phyloP scores from a whole-genome alignment of 2,888 invertebrate species.

The Stratiomys singularior region DNA sequence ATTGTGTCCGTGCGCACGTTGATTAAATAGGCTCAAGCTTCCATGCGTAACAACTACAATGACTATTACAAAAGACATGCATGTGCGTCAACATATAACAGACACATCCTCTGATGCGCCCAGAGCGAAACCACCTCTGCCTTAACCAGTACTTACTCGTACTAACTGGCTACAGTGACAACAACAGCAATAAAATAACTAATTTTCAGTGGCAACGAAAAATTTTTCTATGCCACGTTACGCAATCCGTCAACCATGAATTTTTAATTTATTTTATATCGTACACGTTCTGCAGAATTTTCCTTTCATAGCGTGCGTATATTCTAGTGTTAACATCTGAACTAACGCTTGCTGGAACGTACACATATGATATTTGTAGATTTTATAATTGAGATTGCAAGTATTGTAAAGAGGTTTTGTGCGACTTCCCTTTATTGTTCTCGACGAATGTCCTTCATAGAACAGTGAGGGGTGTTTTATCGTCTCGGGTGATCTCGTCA shows the following conservation, averaged over 20 bases:
- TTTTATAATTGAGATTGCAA: constrained; percentile 4
- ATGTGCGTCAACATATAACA: background rate
- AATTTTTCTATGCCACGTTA: constrained; percentile 46
- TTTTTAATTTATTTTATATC: constrained; percentile 42
- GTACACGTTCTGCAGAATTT: background rate
- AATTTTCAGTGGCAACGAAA: constrained; percentile 42
- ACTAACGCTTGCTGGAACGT: background rate
- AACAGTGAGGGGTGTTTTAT: constrained; percentile 49
- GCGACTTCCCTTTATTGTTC: constrained; percentile 51
- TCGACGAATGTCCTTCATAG: constrained; percentile 49
- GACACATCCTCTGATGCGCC: background rate
- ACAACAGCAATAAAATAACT: constrained; percentile 19
- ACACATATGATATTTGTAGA: constrained; percentile 9
- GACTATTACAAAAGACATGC: constrained; percentile 15
- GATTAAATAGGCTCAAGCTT: constrained; percentile 50
- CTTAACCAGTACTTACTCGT: background rate
- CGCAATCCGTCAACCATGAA: constrained; percentile 49
- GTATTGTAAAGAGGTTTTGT: constrained; percentile 40
- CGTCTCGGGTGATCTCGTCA: constrained; percentile 39
- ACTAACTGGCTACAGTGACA: background rate
- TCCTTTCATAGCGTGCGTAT: background rate
- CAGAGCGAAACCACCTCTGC: background rate
- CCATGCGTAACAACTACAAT: constrained; percentile 50
- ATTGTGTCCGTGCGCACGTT: constrained; percentile 41
- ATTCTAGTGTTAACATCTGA: background rate